Evolutionary conservation across 2,888 invertebrate genomes (phyloP).

Genomic region (Mesopsocus fuscifrons): DNA sequence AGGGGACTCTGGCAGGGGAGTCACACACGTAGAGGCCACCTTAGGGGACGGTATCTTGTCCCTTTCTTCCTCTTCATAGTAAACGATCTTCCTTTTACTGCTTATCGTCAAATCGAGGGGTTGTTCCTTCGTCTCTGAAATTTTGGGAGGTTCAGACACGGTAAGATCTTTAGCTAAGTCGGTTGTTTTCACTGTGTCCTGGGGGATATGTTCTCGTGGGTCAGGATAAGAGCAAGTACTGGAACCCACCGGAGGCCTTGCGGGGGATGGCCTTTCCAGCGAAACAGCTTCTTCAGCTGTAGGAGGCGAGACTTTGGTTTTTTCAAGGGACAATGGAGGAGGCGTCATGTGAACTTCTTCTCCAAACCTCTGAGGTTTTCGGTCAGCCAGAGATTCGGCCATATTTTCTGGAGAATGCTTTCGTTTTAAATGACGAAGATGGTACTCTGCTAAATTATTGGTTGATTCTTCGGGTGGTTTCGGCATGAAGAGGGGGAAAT

Average conservation of each 20-base stretch:
- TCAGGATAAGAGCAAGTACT: constrained; percentile 20
- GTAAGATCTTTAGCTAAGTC: no score
- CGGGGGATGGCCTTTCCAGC: constrained; percentile 43
- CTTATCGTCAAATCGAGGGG: constrained; percentile 56
- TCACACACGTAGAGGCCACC: constrained; percentile 13
- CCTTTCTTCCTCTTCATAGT: constrained; percentile 14
- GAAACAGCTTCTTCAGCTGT: constrained; percentile 43
- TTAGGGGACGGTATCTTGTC: constrained; percentile 15
- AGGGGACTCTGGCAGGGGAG: constrained; percentile 14
- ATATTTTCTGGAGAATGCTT: not conserved
- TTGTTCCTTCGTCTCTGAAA: constrained; percentile 31
- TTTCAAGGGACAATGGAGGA: not conserved
- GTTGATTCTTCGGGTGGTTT: not conserved
- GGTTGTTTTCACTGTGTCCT: constrained; percentile 18
- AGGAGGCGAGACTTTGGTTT: constrained; percentile 41
- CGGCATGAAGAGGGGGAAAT: constrained; percentile 36
- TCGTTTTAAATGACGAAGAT: not conserved
- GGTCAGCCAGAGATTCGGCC: not conserved
- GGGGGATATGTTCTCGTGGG: constrained; percentile 17
- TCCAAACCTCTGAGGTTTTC: not conserved
- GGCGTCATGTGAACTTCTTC: constrained; percentile 2
- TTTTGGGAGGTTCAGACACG: constrained; percentile 14
- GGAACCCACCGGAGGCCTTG: constrained; percentile 30
- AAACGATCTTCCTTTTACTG: constrained; percentile 24
- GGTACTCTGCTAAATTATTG: not conserved